A percentile compares a stretch with the other conserved stretches of the same genome.
Conservation (phyloP, 2,113 vertebrate species). For the Arizona elegans region DNA sequence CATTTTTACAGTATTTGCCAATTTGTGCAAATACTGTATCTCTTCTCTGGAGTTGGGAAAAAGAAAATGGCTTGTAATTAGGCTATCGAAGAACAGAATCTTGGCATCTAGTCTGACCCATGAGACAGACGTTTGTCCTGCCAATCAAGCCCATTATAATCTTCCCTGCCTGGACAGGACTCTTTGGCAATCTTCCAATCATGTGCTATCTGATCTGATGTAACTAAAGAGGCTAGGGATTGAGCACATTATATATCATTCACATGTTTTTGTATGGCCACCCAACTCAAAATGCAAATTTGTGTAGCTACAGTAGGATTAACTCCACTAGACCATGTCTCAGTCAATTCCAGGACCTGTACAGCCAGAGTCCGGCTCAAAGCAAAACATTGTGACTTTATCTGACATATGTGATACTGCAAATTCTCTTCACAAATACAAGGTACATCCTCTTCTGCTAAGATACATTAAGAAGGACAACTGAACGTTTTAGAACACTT, state of each 20-base stretch:
- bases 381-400: background rate
- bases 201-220: background rate
- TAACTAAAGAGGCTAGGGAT: background rate
- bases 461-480: background rate
- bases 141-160: background rate
- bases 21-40: background rate
- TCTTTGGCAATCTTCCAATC: background rate
- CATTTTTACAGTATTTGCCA: background rate
- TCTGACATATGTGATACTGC: background rate
- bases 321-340: background rate
- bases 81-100: background rate
- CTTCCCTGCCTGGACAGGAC: background rate
- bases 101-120: background rate
- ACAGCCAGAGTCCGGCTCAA: background rate
- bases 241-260: background rate
- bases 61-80: background rate
- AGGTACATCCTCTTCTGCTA: background rate
- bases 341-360: background rate
- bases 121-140: background rate
- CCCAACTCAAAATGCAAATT: background rate
- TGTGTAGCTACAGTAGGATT: background rate
- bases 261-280: background rate
- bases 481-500: slow-evolving; percentile 57
- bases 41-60: background rate
- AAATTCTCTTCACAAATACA: background rate